Evolutionary conservation across 1,140 invertebrate genomes (phyloP), one percentile per base, ranked within the genome.

Genomic region (Drosophila oshimai): DNA sequence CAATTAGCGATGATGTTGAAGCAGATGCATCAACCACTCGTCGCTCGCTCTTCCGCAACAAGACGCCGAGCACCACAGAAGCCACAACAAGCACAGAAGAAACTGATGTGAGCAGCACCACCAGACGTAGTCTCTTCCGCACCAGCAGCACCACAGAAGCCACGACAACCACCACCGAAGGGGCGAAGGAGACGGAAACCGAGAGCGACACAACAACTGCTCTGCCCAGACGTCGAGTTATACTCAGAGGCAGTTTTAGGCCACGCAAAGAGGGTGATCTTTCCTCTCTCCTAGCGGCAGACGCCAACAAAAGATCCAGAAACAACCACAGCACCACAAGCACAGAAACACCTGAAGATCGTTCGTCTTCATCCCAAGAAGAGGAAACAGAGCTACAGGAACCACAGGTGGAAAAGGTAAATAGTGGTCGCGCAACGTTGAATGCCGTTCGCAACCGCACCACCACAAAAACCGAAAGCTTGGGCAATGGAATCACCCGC

Each of bases 401-500:
- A 10, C 6, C 28, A 13, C 12, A 33, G 6, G 36, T 9, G 13
- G 18, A 50, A 1, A 50, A 51, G 13, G 5, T 24, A 0, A 46
- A 2, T 18, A 24, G 4, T 12, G 42, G 57, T 31, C 74, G 64
- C 4, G 13, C 17, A 10, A 22, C 41, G 2, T 15, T 67, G 0
- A 62, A 37, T 9, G 42, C 44, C 0, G 60, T 55, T 2, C 77
- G 62, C 5, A 81, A 87, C 29, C 61, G 83, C 12, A 88, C 77
- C 4, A 58, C 53, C 20, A 87, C 62, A 5, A 74, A 77, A 7
- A 74, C 60, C 0, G 76, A 89, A 6, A 51, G 37, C 3, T 18
- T 89, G n/a, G 79, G 69, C 10, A 84, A 80, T 13, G 75, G 84
- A 9, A 34, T 80, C 3, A 84, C 86, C 0, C 80, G 77, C 4